Base-by-base conservation (phyloP, 2,797 vertebrate genomes). In the Phylloscopus collybita region DNA sequence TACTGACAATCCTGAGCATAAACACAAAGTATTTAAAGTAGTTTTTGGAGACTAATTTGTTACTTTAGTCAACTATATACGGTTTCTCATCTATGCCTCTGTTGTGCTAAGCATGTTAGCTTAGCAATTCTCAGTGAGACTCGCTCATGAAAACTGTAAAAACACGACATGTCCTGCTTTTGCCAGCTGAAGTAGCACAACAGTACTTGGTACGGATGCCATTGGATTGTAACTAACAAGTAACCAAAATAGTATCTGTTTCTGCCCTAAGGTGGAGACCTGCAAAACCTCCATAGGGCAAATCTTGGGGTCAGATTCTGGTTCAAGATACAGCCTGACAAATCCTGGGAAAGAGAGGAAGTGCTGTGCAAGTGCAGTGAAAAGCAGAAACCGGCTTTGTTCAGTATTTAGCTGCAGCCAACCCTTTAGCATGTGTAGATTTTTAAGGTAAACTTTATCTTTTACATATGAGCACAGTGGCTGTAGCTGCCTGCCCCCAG, bases 391-490 rank as follows among this genome's bases (percentile, higher is more conserved):
- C 4, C 0, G 1, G 2, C 80, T 92, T 80, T 73, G 21, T 47
- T 85, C 32, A 19, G 51, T 81, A 66, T 66, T 86, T 88, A 72
- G 29, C 32, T 72, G 50, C 30, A 80, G 38, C n/a, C 62, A 11
- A 62, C 49, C 21, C 47, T 62, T 29, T 49, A 42, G 13, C 47
- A 16, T 26, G n/a, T 42, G 29, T 9, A 26, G 16, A 44, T 70
- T 76, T 92, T 60, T 42, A 45, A 5, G 19, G 14, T 42, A 40
- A 86, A 42, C n/a, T 75, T 79, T 16, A 16, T 56, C 49, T 82
- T 59, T 22, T 7, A 16, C 10, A 7, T 13, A 66, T 0, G 7
- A 56, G 7, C 5, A 44, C 13, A 45, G 27, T 0, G 5, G 6
- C 38, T 71, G 32, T 59, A 80, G 32, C 34, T 74, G 15, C 47